Evolutionary conservation across 1,140 invertebrate genomes (phyloP).

Genomic region (Planococcus citri): DNA sequence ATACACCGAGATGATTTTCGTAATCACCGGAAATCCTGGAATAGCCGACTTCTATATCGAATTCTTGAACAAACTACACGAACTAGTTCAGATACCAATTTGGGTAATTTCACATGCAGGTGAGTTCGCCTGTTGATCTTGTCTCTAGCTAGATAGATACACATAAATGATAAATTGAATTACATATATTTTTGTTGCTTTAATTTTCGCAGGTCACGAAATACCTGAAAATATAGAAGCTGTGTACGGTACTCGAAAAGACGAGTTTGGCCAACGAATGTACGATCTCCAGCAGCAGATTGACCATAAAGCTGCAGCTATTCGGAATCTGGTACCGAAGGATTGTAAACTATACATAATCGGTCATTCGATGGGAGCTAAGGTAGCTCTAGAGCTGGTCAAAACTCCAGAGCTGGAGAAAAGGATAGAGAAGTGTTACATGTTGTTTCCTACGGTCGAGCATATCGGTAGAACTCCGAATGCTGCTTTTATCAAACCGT

Average conservation of each 20-base stretch:
- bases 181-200: too few species aligned
- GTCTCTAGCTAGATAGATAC: too few species aligned
- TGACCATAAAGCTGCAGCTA: constrained; percentile 66
- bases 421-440: constrained; percentile 43
- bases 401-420: constrained; percentile 39
- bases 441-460: constrained; percentile 74
- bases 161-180: too few species aligned
- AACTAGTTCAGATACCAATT: constrained; percentile 44
- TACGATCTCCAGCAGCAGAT: constrained; percentile 61
- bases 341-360: constrained; percentile 56
- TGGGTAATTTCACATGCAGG: constrained; percentile 59
- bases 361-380: constrained; percentile 73
- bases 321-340: constrained; percentile 53
- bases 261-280: background rate
- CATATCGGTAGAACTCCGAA: constrained; percentile 56
- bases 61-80: constrained; percentile 50
- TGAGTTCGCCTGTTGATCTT: constrained; percentile 22
- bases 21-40: constrained; percentile 58
- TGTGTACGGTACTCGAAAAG: background rate
- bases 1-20: constrained; percentile 34
- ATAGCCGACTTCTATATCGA: constrained; percentile 53
- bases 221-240: constrained; percentile 34
- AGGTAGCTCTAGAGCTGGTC: constrained; percentile 62
- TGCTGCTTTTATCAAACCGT: constrained; percentile 45
- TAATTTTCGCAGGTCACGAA: constrained; percentile 42